Base-by-base conservation (phyloP, 2,888 invertebrate genomes). In the Craniophora ligustri region DNA sequence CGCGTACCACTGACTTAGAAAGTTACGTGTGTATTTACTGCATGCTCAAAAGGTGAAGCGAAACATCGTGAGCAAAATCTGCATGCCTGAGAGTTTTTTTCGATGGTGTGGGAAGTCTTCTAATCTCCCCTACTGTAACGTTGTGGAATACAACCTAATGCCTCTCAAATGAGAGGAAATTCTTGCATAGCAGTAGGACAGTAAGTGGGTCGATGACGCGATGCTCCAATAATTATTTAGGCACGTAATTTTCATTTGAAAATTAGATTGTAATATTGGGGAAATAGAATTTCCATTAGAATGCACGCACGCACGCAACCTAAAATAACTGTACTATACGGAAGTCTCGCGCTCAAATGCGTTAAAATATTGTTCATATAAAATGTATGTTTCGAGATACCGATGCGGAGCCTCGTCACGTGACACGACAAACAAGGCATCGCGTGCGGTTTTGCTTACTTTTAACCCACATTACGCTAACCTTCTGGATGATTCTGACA, bases 311-410 rank as follows among this genome's bases (percentile, higher is more conserved):
- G 36, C 36, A 26, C 19, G 19, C 41, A 32, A n/a, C 1, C 36
- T 13, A 28, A 65, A 65, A 54, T 59, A 13, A 59, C 23, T 34
- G 45, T 42, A 39, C n/a, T 16, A 49, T 50, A 48, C n/a, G 11
- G 42, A 49, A 8, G 32, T 14, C 8, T 6, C 10, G 18, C 4
- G 40, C 32, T 26, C 14, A 31, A 35, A 31, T 54, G 44, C 38
- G 32, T 56, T 41, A 30, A 13, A 60, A 35, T 51, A 28, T 35
- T 13, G 40, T 40, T 69, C 54, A 66, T 66, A 30, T 31, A 51
- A 62, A 66, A 66, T 62, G 70, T 51, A 66, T 53, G 54, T 23
- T 26, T 40, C 18, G 30, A 40, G 39, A n/a, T 35, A 34, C 36
- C 54, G 19, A 30, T 2, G 31, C 40, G 35, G 19, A 14, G 18